Evolutionary conservation across 2,113 vertebrate species (phyloP).

Genomic region (Hiodon alosoides): DNA sequence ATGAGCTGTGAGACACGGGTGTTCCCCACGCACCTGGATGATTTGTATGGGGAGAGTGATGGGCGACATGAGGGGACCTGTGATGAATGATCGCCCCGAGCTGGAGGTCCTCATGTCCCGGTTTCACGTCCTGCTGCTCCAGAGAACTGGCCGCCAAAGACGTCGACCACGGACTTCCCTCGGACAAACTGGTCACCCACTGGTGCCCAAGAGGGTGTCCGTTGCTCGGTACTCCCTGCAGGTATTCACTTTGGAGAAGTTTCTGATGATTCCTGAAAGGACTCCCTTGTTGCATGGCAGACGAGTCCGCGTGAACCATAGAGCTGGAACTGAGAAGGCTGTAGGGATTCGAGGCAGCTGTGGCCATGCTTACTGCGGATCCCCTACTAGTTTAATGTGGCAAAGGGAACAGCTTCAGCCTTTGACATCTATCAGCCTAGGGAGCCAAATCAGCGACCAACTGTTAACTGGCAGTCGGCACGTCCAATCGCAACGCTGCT

Average conservation of each 20-base stretch:
- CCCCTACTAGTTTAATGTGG: constrained; percentile 83
- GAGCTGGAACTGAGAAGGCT: constrained; percentile 82
- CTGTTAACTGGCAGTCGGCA: constrained; percentile 59
- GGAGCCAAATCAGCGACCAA: constrained; percentile 61
- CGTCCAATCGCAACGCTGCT: constrained; percentile 62
- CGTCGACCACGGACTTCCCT: constrained; percentile 81
- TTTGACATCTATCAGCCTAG: constrained; percentile 86
- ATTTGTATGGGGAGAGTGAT: constrained; percentile 82
- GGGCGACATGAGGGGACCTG: constrained; percentile 77
- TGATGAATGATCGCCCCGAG: constrained; percentile 82
- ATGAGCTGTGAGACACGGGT: constrained; percentile 73
- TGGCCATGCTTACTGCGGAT: constrained; percentile 86
- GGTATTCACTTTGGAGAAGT: constrained; percentile 87
- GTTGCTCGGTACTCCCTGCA: constrained; percentile 83
- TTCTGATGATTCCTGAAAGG: constrained; percentile 87
- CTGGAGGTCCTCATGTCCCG: constrained; percentile 84
- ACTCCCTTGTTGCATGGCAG: constrained; percentile 89
- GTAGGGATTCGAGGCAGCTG: constrained; percentile 94
- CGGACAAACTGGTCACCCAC: constrained; percentile 83
- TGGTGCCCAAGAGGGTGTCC: constrained; percentile 85
- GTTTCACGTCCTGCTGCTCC: constrained; percentile 89
- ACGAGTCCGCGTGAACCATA: constrained; percentile 81
- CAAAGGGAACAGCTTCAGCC: constrained; percentile 76
- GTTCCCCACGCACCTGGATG: constrained; percentile 81
- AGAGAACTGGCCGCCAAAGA: constrained; percentile 59